Conservation (phyloP, 2,797 vertebrate genomes). For the Lutra lutra region DNA sequence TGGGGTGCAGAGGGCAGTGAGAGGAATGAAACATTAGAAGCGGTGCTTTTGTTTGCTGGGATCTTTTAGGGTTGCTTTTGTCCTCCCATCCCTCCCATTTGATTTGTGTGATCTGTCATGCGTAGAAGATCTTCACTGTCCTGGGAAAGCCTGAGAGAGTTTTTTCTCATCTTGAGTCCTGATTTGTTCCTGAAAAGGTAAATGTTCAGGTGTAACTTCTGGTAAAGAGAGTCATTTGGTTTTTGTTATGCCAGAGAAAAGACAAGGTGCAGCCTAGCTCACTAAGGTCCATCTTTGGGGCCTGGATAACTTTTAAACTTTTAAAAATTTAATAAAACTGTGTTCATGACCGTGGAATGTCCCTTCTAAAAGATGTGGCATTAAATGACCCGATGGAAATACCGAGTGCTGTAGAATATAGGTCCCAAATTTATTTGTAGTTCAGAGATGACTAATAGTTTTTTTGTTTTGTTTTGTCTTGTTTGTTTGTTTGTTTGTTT, state of each 20-base stretch:
- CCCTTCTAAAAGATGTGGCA: background rate
- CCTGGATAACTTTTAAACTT: background rate
- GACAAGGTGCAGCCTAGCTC: background rate
- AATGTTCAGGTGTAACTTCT: background rate
- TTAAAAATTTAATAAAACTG: background rate
- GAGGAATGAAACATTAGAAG: background rate
- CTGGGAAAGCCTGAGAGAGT: background rate
- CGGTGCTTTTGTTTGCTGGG: background rate
- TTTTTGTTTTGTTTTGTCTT: background rate
- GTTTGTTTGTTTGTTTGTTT: too few relatives aligned
- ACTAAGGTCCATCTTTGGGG: background rate
- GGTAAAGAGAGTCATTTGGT: background rate
- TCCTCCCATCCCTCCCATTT: rapidly evolving
- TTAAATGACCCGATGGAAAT: background rate
- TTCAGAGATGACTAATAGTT: background rate
- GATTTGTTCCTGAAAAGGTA: background rate
- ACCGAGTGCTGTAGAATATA: background rate
- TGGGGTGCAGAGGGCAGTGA: background rate
- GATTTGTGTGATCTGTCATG: background rate
- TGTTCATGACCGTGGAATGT: background rate
- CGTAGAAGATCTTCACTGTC: background rate
- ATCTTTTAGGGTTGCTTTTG: background rate
- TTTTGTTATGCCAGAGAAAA: background rate
- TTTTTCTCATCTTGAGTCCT: background rate
- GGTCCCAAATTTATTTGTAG: background rate